These are phyloP conservation scores for Scarus forsteni DNA, from an alignment of 2,797 vertebrate species.

Conservation along the genomic window DNA sequence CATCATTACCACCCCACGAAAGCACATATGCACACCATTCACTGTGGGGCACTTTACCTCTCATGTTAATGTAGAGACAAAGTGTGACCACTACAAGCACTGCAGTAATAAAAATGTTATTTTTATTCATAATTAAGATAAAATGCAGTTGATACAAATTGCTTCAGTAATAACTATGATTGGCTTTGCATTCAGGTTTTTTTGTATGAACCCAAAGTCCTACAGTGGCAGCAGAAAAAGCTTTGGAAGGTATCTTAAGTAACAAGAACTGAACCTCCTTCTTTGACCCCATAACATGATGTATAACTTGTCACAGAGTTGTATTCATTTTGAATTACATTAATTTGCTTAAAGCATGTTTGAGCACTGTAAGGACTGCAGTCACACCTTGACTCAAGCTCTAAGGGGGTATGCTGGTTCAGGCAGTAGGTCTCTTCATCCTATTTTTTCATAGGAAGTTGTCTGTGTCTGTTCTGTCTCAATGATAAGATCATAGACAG, in stretches of 20 bases:
- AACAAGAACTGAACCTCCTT: conserved; percentile 19
- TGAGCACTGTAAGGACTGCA: conserved; percentile 56
- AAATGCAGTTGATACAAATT: conserved; percentile 50
- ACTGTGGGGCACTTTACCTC: conserved; percentile 62
- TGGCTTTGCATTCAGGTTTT: conserved; percentile 61
- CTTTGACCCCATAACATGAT: conserved; percentile 27
- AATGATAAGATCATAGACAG: conserved; percentile 26
- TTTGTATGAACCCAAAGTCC: conserved; percentile 37
- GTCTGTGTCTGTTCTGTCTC: conserved; percentile 41
- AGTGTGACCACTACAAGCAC: conserved; percentile 55
- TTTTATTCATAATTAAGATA: conserved; percentile 44
- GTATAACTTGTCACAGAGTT: conserved; percentile 63
- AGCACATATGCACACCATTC: conserved; percentile 68
- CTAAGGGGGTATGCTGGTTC: conserved; percentile 39
- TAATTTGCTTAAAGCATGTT: conserved; percentile 68
- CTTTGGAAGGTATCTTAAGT: conserved; percentile 52
- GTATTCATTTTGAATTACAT: conserved; percentile 72
- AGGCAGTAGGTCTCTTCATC: conserved; percentile 38
- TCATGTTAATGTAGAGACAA: conserved; percentile 65
- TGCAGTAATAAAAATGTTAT: conserved; percentile 60
- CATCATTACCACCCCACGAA: conserved; percentile 59
- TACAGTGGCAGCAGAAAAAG: conserved; percentile 55
- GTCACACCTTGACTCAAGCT: conserved; percentile 42
- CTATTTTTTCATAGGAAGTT: conserved; percentile 52
- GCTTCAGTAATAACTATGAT: conserved; percentile 55